Evolutionary conservation across 1,140 invertebrate species (phyloP).

Genomic region (Orchestia grillus): DNA sequence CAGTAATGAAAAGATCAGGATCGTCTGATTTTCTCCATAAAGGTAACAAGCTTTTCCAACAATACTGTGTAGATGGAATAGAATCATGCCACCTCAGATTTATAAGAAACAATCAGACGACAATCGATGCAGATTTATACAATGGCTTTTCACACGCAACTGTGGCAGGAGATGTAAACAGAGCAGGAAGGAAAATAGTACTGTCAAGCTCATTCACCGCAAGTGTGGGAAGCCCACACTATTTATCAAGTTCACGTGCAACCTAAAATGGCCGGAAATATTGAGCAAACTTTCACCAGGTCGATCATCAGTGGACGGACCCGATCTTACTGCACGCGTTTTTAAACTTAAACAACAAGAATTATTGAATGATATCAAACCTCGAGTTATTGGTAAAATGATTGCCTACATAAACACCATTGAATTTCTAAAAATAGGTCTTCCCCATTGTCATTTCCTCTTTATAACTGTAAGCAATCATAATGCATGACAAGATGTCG

Average conservation of each 20-base stretch:
- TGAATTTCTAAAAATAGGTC: not conserved
- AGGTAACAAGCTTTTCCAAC: too few relatives aligned
- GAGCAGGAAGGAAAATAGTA: too few relatives aligned
- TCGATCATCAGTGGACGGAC: not conserved
- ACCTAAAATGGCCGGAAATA: not conserved
- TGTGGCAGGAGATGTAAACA: too few relatives aligned
- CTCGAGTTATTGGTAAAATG: not conserved
- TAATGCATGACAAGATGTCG: not conserved
- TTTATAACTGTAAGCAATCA: not conserved
- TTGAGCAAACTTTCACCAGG: not conserved
- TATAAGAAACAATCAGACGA: too few relatives aligned
- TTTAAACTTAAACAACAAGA: constrained; percentile 1
- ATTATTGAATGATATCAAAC: not conserved
- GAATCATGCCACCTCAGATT: too few relatives aligned
- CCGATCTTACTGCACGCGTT: not conserved
- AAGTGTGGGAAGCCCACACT: not conserved
- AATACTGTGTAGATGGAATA: too few relatives aligned
- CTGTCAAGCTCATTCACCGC: not conserved
- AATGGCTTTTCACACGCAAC: too few relatives aligned
- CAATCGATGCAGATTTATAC: too few relatives aligned
- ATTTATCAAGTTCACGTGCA: not conserved
- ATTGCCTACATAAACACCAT: not conserved
- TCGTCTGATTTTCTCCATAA: too few relatives aligned
- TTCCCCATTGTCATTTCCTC: not conserved
- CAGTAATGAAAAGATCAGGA: too few relatives aligned